Evolutionary conservation across 2,113 vertebrate genomes (phyloP), one percentile per base, ranked within the genome.

Genomic region (Morone chrysops): DNA sequence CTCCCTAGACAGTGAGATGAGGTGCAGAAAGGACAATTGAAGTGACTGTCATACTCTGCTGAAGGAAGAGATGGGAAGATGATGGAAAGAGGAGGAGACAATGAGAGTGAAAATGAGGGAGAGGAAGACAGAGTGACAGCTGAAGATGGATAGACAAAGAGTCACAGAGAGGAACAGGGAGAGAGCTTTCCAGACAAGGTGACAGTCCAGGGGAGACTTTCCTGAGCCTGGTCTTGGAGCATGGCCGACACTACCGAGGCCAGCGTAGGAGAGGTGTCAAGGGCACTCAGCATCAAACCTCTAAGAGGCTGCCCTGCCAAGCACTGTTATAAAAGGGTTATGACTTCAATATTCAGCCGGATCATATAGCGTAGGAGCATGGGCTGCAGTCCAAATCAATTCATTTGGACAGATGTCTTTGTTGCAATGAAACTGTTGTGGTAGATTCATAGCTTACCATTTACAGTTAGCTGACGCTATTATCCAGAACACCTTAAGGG

Each of bases 321-420:
- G 81, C 16, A 20, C 83, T 43, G 80, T 87, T 81, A 82, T 82
- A 88, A 88, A 88, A 86, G 79, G 86, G 81, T 89, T 84, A 91
- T 65, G 87, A 76, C 91, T 90, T 92, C 87, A 90, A 86, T 87
- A 91, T 89, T 84, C 85, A 59, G 82, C 68, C 25, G 82, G 85
- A 89, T 92, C 85, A 81, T 86, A 83, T 65, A 72, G 81, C 70
- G 6, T 10, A 60, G 74, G 79, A 79, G 72, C 6, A 25, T 70
- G 85, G 85, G 88, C 90, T 18, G 61, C 4, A 45, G 78, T 88
- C 89, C 87, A 92, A 88, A 81, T 92, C 87, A 85, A 80, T 93
- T 92, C 70, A 87, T 87, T 88, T 89, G 83, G 81, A 85, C 88
- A 89, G 85, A 89, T 88, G 83, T 91, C 87, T 88, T 82, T 80